Base-by-base conservation (phyloP, 2,113 vertebrate genomes). In the Heterochromis multidens region DNA sequence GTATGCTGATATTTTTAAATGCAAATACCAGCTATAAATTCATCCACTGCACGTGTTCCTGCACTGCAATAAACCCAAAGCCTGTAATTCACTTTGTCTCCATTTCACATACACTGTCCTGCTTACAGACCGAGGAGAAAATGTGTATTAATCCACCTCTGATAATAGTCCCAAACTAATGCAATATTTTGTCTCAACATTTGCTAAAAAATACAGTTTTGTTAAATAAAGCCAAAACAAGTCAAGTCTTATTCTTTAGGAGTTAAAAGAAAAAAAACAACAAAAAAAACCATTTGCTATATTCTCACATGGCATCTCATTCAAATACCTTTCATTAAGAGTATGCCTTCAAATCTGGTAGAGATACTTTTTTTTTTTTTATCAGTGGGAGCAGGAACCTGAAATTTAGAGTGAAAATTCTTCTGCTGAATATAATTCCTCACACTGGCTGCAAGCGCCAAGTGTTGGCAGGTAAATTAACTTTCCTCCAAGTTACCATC, bases 391-490 rank as follows among this genome's bases (percentile, higher is more conserved):
- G 70, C 89, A 92, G 86, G 81, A 70, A 85, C 76, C 80, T 81
- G 76, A 81, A 70, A 77, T 56, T 59, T 43, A 19, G 67, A 82
- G 81, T 27, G 17, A 84, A 46, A 67, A 63, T 82, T 63, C 76
- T 40, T 23, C 83, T n/a, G 67, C 79, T 4, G 12, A 31, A 78
- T 37, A 86, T 84, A 54, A 92, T 89, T 90, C 92, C 81, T 85
- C 78, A 76, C 63, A 11, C 33, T 80, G 84, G 86, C 90, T 86
- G 83, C 60, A 0, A 86, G 82, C 56, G 4, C 74, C 19, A 62
- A 82, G 86, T 54, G 77, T 88, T 85, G 88, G 92, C 88, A 90
- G 92, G 84, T 90, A 82, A 88, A 92, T 92, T 86, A 91, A 82
- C 86, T 91, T 81, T 43, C 82, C 89, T 82, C 79, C 57, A 76